These are phyloP conservation scores for Myopa testacea DNA, from an alignment of 2,888 invertebrate species.

Conservation along the genomic window DNA sequence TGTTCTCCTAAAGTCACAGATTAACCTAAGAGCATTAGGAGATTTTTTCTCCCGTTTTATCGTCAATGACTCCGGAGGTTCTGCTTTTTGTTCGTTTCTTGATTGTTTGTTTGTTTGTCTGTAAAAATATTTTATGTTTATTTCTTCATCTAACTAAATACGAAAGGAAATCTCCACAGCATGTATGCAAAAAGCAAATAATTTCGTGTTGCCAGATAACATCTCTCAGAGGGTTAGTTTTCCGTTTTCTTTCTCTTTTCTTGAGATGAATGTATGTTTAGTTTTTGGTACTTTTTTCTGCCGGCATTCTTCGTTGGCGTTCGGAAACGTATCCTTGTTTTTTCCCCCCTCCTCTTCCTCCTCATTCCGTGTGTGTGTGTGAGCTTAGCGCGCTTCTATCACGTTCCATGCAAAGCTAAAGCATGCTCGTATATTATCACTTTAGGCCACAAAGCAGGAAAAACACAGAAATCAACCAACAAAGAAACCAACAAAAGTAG, in stretches of 20 bases:
- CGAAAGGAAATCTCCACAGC: slow-evolving; percentile 16
- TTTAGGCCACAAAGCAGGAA: slow-evolving; percentile 2
- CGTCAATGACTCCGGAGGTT: background rate
- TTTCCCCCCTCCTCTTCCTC: background rate
- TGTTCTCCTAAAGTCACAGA: background rate
- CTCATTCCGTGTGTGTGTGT: background rate
- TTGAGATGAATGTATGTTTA: background rate
- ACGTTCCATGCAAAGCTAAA: slow-evolving; percentile 10
- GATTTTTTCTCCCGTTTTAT: background rate
- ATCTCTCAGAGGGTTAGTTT: slow-evolving; percentile 17
- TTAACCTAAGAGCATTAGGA: background rate
- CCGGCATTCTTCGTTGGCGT: background rate
- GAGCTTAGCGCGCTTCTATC: slow-evolving; percentile 14
- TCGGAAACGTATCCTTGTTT: background rate
- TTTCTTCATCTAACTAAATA: slow-evolving; percentile 16
- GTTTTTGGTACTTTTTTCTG: background rate
- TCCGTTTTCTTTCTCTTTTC: slow-evolving; percentile 6
- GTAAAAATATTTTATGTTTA: background rate
- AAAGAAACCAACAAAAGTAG: background rate
- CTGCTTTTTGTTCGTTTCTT: background rate
- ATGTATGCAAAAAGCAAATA: slow-evolving; percentile 36
- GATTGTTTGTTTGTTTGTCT: background rate
- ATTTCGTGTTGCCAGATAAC: slow-evolving; percentile 37
- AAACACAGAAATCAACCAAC: background rate
- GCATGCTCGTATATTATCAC: slow-evolving; percentile 24